These are phyloP conservation scores for Boloria selene DNA, from an alignment of 2,888 invertebrate genomes.

Conservation along the genomic window DNA sequence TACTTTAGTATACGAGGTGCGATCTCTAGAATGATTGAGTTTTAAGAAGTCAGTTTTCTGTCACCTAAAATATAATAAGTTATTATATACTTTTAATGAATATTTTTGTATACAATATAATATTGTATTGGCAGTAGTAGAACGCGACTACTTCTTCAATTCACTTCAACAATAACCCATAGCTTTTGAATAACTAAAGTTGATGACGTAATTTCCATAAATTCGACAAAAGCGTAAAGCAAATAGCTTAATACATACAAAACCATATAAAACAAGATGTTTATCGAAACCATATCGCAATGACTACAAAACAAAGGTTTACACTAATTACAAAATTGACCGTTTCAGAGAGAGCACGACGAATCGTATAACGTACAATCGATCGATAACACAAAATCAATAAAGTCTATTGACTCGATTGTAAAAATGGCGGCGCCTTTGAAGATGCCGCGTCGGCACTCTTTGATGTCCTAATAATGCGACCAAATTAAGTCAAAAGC, in stretches of 20 bases:
- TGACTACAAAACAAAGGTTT: conserved; percentile 61
- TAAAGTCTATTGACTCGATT: conserved; percentile 65
- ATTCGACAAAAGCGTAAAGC: not conserved
- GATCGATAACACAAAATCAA: conserved; percentile 79
- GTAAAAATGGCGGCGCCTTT: conserved; percentile 61
- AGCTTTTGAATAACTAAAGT: too few relatives aligned
- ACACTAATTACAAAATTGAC: conserved; percentile 70
- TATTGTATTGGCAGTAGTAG: too few relatives aligned
- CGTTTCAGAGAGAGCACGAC: conserved; percentile 69
- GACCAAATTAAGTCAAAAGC: conserved; percentile 79
- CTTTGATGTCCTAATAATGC: conserved; percentile 78
- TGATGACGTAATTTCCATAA: not conserved
- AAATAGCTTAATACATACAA: conserved; percentile 21
- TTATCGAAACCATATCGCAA: conserved; percentile 52
- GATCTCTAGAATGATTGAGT: too few relatives aligned
- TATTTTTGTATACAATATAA: too few relatives aligned
- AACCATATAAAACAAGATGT: conserved; percentile 28
- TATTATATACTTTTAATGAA: too few relatives aligned
- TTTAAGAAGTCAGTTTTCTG: too few relatives aligned
- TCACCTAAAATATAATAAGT: too few relatives aligned
- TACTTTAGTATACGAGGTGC: too few relatives aligned
- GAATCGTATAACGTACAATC: conserved; percentile 54
- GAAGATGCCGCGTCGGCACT: conserved; percentile 67
- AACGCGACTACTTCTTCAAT: too few relatives aligned
- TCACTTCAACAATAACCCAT: too few relatives aligned